Conservation (phyloP, 2,888 invertebrate genomes). For the Phaedon cochleariae region DNA sequence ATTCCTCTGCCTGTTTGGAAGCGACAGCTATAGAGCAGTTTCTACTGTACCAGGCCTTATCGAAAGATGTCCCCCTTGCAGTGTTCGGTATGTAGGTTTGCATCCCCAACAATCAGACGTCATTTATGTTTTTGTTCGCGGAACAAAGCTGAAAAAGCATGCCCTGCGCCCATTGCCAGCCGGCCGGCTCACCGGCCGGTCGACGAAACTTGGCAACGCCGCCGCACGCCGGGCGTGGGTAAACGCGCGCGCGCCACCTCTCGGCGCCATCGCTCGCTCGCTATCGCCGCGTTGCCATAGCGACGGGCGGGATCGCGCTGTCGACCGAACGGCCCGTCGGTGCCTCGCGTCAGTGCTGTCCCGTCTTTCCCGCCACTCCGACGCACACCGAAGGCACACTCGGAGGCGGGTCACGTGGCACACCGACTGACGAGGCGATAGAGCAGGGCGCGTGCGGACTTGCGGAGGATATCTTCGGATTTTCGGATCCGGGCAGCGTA, state of each 20-base stretch:
- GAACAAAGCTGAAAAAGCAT: no score
- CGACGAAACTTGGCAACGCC: constrained; percentile 15
- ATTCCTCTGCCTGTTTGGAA: no score
- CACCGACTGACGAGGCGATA: constrained; percentile 26
- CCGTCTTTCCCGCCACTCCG: not conserved
- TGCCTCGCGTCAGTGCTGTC: constrained; percentile 35
- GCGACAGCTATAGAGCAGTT: no score
- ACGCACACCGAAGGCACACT: no score
- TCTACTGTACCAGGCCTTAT: no score
- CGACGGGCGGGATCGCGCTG: constrained; percentile 56
- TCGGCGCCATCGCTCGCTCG: constrained; percentile 57
- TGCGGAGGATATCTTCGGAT: not conserved
- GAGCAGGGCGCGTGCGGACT: constrained; percentile 58
- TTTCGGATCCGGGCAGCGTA: no score
- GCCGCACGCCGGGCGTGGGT: no score
- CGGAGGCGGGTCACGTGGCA: constrained; percentile 53
- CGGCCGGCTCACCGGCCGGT: not conserved
- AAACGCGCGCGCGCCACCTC: constrained; percentile 41
- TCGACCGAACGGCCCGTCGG: constrained; percentile 14
- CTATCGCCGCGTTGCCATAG: constrained; percentile 60
- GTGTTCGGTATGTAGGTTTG: no score
- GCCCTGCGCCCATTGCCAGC: no score
- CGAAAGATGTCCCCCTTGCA: no score
- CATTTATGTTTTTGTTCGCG: no score
- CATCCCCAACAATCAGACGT: no score